These are phyloP conservation scores for Lineus longissimus DNA, from an alignment of 1,140 invertebrate genomes.

Conservation along the genomic window DNA sequence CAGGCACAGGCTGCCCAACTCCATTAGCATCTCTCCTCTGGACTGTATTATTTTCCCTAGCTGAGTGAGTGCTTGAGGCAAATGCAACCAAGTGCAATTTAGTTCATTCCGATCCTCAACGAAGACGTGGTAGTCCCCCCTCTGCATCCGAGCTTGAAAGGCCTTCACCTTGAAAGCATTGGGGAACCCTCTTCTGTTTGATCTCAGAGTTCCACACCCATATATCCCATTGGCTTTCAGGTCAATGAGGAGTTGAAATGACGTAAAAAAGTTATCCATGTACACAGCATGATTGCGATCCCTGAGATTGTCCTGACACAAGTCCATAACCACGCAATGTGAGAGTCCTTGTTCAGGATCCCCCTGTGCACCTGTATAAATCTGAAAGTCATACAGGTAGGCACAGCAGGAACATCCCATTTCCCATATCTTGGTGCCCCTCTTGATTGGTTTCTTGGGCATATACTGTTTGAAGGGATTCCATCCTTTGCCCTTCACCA, in stretches of 20 bases:
- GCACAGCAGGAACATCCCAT: constrained; percentile 15
- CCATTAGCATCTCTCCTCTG: too few species aligned
- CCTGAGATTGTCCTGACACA: not conserved
- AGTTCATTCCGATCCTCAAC: too few species aligned
- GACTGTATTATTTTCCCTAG: too few species aligned
- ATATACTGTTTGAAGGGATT: constrained; percentile 23
- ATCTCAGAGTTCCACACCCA: not conserved
- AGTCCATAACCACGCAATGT: not conserved
- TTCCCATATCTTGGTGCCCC: constrained; percentile 30
- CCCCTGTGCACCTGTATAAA: constrained; percentile 16
- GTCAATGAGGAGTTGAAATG: not conserved
- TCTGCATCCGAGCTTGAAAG: too few species aligned
- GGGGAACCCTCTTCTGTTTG: not conserved
- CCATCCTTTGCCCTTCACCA: constrained; percentile 25
- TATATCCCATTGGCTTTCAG: not conserved
- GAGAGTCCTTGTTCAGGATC: not conserved
- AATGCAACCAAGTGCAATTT: too few species aligned
- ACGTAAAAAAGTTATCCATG: not conserved
- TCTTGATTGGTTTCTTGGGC: constrained; percentile 29
- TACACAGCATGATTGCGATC: not conserved
- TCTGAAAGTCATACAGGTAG: constrained; percentile 16
- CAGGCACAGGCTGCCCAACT: too few species aligned
- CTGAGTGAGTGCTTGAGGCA: too few species aligned
- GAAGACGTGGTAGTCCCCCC: too few species aligned
- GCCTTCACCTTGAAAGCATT: not conserved